Conservation (phyloP, 2,113 vertebrate genomes). For the Salminus brasiliensis region DNA sequence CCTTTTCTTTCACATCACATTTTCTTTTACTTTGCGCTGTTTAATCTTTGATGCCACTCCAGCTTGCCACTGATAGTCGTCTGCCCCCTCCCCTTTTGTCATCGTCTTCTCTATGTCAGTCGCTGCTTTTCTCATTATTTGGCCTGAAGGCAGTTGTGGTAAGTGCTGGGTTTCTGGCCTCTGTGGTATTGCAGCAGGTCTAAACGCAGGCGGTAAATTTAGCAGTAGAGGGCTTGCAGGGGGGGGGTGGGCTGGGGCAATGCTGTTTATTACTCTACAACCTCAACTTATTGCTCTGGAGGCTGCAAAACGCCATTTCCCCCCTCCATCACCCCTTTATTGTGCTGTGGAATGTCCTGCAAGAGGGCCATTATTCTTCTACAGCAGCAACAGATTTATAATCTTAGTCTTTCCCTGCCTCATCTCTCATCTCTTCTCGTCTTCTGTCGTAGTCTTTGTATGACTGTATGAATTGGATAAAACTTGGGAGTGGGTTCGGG, state of each 20-base stretch:
- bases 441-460: constrained; percentile 40
- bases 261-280: constrained; percentile 59
- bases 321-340: constrained; percentile 65
- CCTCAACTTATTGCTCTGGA: constrained; percentile 61
- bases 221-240: constrained; percentile 51
- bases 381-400: background rate
- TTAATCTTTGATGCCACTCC: constrained; percentile 5
- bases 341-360: constrained; percentile 11
- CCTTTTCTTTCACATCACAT: background rate
- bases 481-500: constrained; percentile 52
- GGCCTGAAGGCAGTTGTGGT: constrained; percentile 27
- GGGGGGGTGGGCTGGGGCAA: constrained; percentile 30
- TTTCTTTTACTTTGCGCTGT: background rate
- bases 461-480: constrained; percentile 52
- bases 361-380: constrained; percentile 41
- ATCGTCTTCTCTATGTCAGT: background rate
- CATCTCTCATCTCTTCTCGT: background rate
- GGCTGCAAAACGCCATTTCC: constrained; percentile 39
- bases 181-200: constrained; percentile 56
- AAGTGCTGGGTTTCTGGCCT: constrained; percentile 40
- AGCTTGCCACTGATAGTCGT: background rate
- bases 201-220: constrained; percentile 62
- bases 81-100: background rate
- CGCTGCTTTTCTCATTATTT: constrained; percentile 19
- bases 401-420: constrained; percentile 1